A percentile compares a stretch with the other conserved stretches of the same genome.
Evolutionary conservation across 2,797 vertebrate species (phyloP).

Genomic region (Lophotriccus pileatus): DNA sequence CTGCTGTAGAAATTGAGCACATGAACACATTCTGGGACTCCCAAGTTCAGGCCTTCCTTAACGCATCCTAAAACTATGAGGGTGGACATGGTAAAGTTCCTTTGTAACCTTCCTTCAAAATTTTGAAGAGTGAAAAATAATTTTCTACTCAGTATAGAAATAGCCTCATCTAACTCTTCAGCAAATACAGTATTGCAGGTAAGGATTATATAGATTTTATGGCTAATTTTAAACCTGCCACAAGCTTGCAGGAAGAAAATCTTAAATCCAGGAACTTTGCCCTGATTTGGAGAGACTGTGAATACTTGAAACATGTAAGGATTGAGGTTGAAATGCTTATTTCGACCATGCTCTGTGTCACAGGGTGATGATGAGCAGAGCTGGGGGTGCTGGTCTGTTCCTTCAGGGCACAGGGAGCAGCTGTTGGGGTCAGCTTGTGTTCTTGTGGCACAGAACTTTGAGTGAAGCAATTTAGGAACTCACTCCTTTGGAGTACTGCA

Average conservation of each 20-base stretch:
- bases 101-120: not conserved
- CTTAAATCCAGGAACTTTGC: not conserved
- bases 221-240: not conserved
- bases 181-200: not conserved
- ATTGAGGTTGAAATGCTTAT: not conserved
- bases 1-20: not conserved
- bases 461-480: not conserved
- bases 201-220: not conserved
- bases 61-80: not conserved
- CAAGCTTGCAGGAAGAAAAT: not conserved
- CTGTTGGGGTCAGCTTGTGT: not conserved
- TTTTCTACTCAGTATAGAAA: not conserved
- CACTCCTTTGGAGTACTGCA: not conserved
- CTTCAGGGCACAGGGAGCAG: not conserved
- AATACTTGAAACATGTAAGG: not conserved
- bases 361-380: not conserved
- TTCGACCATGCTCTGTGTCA: fast-evolving
- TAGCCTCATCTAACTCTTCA: not conserved
- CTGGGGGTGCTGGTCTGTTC: not conserved
- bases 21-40: not conserved
- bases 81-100: not conserved
- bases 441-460: not conserved
- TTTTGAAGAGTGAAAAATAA: not conserved
- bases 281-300: not conserved
- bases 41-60: not conserved